Percentiles rank a stretch among this genome's conserved stretches.
Evolutionary conservation across 2,888 invertebrate species (phyloP).

Genomic region (Mesochorus sp.): DNA sequence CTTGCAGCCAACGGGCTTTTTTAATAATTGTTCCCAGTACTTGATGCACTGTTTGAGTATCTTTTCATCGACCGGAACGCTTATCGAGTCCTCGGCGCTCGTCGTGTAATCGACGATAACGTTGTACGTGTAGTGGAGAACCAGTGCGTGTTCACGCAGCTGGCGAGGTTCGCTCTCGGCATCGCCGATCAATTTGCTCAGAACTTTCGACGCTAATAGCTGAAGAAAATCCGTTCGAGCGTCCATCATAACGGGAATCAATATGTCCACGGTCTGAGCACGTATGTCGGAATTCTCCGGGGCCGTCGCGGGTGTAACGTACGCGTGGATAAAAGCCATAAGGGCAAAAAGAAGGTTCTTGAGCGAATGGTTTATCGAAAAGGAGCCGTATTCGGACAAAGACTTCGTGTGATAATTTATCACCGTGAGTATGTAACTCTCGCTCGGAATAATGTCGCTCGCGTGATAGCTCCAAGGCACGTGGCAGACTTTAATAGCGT

Average conservation of each 20-base stretch:
- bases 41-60: conserved; percentile 88
- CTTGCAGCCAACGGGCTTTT: conserved; percentile 90
- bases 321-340: conserved; percentile 86
- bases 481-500: conserved; percentile 83
- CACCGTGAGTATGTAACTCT: conserved; percentile 91
- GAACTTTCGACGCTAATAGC: conserved; percentile 85
- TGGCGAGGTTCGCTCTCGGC: conserved; percentile 87
- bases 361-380: conserved; percentile 86
- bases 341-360: conserved; percentile 86
- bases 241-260: conserved; percentile 91
- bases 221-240: conserved; percentile 89
- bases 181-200: conserved; percentile 86
- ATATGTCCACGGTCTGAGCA: conserved; percentile 86
- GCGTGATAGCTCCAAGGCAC: conserved; percentile 87
- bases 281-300: conserved; percentile 86
- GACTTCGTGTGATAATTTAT: conserved; percentile 87
- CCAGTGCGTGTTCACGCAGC: conserved; percentile 86
- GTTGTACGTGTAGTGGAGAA: conserved; percentile 87
- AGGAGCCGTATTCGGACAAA: conserved; percentile 84
- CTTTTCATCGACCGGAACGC: conserved; percentile 84
- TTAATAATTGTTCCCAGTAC: conserved; percentile 93
- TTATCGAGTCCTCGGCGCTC: conserved; percentile 74
- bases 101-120: conserved; percentile 86
- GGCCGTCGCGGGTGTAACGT: conserved; percentile 83
- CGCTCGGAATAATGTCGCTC: conserved; percentile 91